Evolutionary conservation across 2,113 vertebrate genomes (phyloP), one percentile per base, ranked within the genome.

Genomic region (Sialia sialis): DNA sequence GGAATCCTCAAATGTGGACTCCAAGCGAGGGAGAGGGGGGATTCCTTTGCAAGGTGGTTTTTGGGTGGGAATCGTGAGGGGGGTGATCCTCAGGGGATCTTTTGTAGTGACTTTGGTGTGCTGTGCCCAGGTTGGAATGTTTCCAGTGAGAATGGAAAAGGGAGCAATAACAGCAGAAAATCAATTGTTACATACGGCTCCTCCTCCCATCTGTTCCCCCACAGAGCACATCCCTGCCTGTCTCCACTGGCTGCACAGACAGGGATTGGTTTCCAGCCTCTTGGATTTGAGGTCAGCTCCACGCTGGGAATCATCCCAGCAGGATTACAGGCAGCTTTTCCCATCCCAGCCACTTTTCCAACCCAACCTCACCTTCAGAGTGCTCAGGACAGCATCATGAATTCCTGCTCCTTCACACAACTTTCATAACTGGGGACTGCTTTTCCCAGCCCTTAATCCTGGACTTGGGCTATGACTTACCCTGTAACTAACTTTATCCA

Each of bases 161-260:
- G 80, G 68, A 84, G 63, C 44, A 69, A 6, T 22, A 56, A 27
- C 12, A 43, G 59, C 46, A 58, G 88, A 7, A 30, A 49, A 36
- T 21, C 7, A 4, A 2, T 29, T 43, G 7, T 15, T 54, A 21
- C 4, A 0, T 2, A 0, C 0, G 3, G 4, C 6, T 59, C 32
- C 55, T 46, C 18, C 44, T 64, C 25, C 60, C 13, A 0, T 75
- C 87, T 17, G 51, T 16, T 23, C 22, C 10, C 23, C 10, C 29
- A 1, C 56, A 2, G 30, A 4, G 39, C 0, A 3, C 36, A 20
- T 34, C 67, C 27, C 70, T 59, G 69, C 51, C 19, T 4, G 0
- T 21, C 64, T 9, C 56, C 4, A 1, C 43, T 15, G 64, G 29
- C 70, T 19, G 69, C 56, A 5, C 4, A 20, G 49, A 14, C n/a